These are phyloP conservation scores for Sepioteuthis lessoniana DNA, from an alignment of 2,888 invertebrate genomes.

Conservation along the genomic window DNA sequence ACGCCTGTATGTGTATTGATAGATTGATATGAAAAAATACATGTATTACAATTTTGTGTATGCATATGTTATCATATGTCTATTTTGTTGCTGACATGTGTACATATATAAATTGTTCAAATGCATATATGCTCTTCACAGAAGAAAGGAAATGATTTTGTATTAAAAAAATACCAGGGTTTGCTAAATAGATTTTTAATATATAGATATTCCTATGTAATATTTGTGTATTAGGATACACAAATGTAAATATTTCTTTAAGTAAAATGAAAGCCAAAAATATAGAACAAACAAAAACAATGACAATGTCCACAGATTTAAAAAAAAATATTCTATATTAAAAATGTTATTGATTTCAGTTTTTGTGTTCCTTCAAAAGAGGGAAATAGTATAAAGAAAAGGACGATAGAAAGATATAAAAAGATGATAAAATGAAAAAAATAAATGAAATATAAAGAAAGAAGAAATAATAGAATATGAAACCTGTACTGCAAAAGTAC, in stretches of 20 bases:
- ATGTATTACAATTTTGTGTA: not conserved
- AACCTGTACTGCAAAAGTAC: too few relatives aligned
- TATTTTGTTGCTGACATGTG: not conserved
- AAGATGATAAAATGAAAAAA: too few relatives aligned
- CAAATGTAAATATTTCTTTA: not conserved
- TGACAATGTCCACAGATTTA: not conserved
- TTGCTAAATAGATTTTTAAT: not conserved
- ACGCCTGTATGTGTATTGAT: not conserved
- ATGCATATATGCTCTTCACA: not conserved
- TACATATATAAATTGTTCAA: not conserved
- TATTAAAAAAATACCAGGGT: not conserved
- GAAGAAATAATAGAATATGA: too few relatives aligned
- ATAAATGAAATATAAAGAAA: too few relatives aligned
- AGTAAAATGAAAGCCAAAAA: not conserved
- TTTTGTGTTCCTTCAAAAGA: not conserved
- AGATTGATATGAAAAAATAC: not conserved
- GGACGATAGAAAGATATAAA: too few relatives aligned
- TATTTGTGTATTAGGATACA: not conserved
- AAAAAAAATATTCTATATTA: not conserved
- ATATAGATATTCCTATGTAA: not conserved
- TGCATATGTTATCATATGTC: too few relatives aligned
- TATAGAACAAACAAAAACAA: not conserved
- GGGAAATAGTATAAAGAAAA: too few relatives aligned
- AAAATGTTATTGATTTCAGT: not conserved
- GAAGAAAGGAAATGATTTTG: not conserved